Percentiles rank a stretch among this genome's conserved stretches.
phyloP scores from a whole-genome alignment of 1,140 invertebrate genomes.

The Luehdorfia chinensis region DNA sequence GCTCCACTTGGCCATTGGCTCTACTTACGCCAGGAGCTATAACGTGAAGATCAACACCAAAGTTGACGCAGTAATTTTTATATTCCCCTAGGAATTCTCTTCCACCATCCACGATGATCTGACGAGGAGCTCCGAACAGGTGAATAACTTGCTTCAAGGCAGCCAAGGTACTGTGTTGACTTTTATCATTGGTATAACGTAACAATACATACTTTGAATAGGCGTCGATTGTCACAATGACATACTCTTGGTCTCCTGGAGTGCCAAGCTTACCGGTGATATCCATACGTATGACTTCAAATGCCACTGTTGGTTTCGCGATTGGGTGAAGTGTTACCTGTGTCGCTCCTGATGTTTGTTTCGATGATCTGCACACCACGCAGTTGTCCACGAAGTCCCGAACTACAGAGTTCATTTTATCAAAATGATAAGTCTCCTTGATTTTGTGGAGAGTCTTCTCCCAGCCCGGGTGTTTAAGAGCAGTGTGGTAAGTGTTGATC shows the following conservation, averaged over 20 bases:
- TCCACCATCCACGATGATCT: slow-evolving; percentile 30
- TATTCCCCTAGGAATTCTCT: slow-evolving; percentile 29
- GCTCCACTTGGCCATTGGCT: no score
- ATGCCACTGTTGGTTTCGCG: slow-evolving; percentile 30
- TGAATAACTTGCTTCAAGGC: slow-evolving; percentile 29
- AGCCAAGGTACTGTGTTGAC: slow-evolving; percentile 20
- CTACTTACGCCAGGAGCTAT: no score
- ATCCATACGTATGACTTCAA: slow-evolving; percentile 39
- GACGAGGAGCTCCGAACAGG: slow-evolving; percentile 32
- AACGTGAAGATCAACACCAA: slow-evolving; percentile 14
- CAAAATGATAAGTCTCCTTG: no score
- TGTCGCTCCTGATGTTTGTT: slow-evolving; percentile 23
- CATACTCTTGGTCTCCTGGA: slow-evolving; percentile 24
- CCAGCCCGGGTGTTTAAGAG: slow-evolving; percentile 31
- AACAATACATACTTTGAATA: slow-evolving; percentile 44
- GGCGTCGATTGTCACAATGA: slow-evolving; percentile 47
- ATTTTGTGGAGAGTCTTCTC: slow-evolving; percentile 35
- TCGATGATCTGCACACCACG: no score
- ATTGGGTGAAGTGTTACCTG: no score
- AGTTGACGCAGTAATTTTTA: slow-evolving; percentile 22
- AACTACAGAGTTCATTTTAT: slow-evolving; percentile 30
- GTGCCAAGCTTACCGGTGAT: slow-evolving; percentile 42
- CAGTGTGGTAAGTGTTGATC: slow-evolving; percentile 33
- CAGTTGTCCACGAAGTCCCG: slow-evolving; percentile 32
- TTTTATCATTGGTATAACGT: slow-evolving; percentile 26